These are phyloP conservation scores for Elmis aenea DNA, from an alignment of 2,888 invertebrate species.

Conservation along the genomic window DNA sequence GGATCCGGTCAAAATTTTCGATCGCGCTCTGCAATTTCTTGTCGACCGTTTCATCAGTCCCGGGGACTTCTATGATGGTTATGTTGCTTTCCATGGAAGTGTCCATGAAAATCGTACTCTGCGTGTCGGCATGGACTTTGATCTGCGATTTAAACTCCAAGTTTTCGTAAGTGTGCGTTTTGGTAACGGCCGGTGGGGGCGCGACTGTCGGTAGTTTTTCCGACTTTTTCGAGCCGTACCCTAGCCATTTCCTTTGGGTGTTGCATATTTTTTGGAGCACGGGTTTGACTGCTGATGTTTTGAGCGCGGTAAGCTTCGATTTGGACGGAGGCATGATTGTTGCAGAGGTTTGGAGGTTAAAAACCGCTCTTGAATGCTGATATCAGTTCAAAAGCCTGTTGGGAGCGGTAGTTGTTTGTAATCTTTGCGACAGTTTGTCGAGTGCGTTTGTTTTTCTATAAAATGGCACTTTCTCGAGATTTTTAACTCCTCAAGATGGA, in stretches of 20 bases:
- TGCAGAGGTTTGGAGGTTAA: too few relatives aligned
- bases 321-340: constrained; percentile 34
- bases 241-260: constrained; percentile 35
- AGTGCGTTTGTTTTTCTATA: too few relatives aligned
- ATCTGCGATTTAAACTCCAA: constrained; percentile 18
- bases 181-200: constrained; percentile 21
- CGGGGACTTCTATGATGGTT: constrained; percentile 43
- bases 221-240: constrained; percentile 12
- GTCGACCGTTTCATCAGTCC: constrained; percentile 34
- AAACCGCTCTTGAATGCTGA: too few relatives aligned
- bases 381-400: too few relatives aligned
- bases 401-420: too few relatives aligned
- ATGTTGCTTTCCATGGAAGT: constrained; percentile 53
- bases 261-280: constrained; percentile 36
- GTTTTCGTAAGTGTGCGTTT: constrained; percentile 34
- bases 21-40: constrained; percentile 49
- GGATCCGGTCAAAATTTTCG: constrained; percentile 52
- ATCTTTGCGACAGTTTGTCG: too few relatives aligned
- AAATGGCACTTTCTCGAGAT: too few relatives aligned
- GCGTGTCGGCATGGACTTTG: constrained; percentile 3
- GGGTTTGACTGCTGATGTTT: constrained; percentile 28
- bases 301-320: constrained; percentile 28
- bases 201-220: too few relatives aligned
- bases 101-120: too few relatives aligned
- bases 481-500: too few relatives aligned